These are phyloP conservation scores for Anolis carolinensis DNA, from an alignment of 2,113 vertebrate genomes.

Conservation along the genomic window DNA sequence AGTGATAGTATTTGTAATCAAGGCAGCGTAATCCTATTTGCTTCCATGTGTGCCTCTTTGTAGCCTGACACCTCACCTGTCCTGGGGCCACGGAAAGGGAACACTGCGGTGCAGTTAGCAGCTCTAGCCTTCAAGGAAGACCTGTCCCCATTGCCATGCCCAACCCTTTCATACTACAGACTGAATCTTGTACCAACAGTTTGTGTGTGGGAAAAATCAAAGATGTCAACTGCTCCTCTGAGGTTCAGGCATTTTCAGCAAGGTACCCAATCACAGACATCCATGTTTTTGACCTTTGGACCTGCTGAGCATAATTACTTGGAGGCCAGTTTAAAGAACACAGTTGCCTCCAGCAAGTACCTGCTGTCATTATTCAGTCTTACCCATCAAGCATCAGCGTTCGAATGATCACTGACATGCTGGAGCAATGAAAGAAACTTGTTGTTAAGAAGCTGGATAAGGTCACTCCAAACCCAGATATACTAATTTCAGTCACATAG, in stretches of 20 bases:
- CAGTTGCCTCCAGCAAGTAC: slow-evolving; percentile 52
- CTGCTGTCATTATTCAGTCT: slow-evolving; percentile 51
- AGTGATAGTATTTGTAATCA: slow-evolving; percentile 52
- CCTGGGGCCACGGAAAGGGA: slow-evolving; percentile 31
- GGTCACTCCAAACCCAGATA: background rate
- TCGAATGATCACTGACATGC: slow-evolving; percentile 45
- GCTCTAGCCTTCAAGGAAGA: slow-evolving; percentile 50
- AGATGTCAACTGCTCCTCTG: slow-evolving; percentile 65
- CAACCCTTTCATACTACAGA: slow-evolving; percentile 57
- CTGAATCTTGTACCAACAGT: slow-evolving; percentile 65
- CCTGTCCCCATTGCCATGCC: slow-evolving; percentile 60
- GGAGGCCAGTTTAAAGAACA: slow-evolving; percentile 51
- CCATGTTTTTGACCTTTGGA: slow-evolving; percentile 56
- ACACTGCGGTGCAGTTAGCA: slow-evolving; percentile 14
- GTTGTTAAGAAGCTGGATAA: slow-evolving; percentile 37
- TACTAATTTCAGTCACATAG: background rate
- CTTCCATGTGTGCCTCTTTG: slow-evolving; percentile 61
- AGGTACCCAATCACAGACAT: slow-evolving; percentile 61
- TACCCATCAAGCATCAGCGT: slow-evolving; percentile 44
- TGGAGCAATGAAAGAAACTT: slow-evolving; percentile 49
- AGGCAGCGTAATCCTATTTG: slow-evolving; percentile 43
- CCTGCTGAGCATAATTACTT: slow-evolving; percentile 66
- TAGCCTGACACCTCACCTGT: slow-evolving; percentile 60
- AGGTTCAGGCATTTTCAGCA: slow-evolving; percentile 51
- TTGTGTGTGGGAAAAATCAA: slow-evolving; percentile 73